Evolutionary conservation across 1,140 invertebrate genomes (phyloP), one percentile per base, ranked within the genome.

Genomic region (Paramacrobiotus metropolitanus): DNA sequence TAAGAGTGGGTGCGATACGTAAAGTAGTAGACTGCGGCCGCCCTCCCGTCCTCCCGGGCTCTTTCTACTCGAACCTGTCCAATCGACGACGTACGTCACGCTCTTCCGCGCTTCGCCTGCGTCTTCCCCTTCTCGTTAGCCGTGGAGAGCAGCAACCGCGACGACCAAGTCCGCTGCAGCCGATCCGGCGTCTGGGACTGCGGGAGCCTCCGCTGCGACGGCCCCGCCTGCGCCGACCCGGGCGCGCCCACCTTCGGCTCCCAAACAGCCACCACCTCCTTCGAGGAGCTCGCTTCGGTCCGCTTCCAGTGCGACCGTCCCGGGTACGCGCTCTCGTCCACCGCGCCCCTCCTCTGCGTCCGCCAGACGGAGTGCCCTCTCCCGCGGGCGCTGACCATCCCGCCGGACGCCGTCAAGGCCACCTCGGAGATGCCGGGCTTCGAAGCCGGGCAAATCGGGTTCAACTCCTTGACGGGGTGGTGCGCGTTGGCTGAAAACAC

Each of bases 151-250:
- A 84, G 81, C 31, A 83, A 82, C 66, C 84, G 88, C 66, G 89
- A 95, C 67, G 90, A 91, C 69, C 83, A 90, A 21, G 88, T 95
- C 0, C 80, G 84, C 31, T 96, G 91, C 73, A 83, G 86, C 75
- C 82, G 82, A 1, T 89, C 90, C 70, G 87, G 86, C 3, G 83
- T 87, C 60, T 96, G 92, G 92, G 92, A 96, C 74, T 93, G 95
- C 73, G 91, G 91, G 9, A 87, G 94, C 72, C 75, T 97, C 21
- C 78, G 88, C 59, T 97, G 92, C 69, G 89, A 94, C 77, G 90
- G 89, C 62, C 88, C 89, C 24, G 88, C 93, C 1, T 95, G 91
- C 71, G 82, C 86, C 71, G 91, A 96, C 76, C 92, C 92, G 1
- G 88, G 90, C 1, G 78, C 88, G 66, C 91, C 92, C 1, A 82